These are phyloP conservation scores for Columba guinea DNA, from an alignment of 2,797 vertebrate species.

Conservation along the genomic window DNA sequence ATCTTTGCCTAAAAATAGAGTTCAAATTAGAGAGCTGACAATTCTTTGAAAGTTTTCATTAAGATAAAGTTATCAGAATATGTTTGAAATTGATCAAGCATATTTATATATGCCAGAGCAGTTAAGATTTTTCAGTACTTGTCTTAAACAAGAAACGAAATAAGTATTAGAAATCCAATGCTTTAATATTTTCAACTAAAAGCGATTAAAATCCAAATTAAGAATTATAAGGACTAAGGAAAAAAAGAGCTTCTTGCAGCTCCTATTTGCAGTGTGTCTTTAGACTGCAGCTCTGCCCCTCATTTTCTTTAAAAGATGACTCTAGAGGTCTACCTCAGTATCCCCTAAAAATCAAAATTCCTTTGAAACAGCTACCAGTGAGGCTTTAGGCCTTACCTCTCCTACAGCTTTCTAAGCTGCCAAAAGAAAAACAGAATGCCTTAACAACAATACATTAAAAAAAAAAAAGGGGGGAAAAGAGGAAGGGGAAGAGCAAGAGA, in stretches of 20 bases:
- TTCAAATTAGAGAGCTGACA: background rate
- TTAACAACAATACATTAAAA: background rate
- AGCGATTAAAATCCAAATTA: background rate
- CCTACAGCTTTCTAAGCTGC: background rate
- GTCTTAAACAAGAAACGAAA: background rate
- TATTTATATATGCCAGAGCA: background rate
- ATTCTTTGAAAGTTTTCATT: background rate
- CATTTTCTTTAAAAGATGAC: background rate
- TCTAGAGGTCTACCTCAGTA: background rate
- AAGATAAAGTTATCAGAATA: background rate
- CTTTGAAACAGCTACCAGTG: background rate
- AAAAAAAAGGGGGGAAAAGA: too few species aligned
- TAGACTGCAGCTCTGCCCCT: background rate
- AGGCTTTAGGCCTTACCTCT: background rate
- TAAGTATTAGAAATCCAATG: background rate
- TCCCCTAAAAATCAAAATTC: background rate
- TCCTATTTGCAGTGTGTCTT: background rate
- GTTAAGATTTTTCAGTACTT: background rate
- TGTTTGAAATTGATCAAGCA: background rate
- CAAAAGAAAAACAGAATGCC: background rate
- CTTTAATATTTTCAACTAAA: background rate
- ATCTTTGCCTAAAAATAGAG: background rate
- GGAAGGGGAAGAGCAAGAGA: too few species aligned
- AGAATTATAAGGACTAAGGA: background rate
- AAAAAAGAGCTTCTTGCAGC: background rate